Evolutionary conservation across 2,797 vertebrate genomes (phyloP), one percentile per base, ranked within the genome.

Genomic region (Eulemur albifrons): DNA sequence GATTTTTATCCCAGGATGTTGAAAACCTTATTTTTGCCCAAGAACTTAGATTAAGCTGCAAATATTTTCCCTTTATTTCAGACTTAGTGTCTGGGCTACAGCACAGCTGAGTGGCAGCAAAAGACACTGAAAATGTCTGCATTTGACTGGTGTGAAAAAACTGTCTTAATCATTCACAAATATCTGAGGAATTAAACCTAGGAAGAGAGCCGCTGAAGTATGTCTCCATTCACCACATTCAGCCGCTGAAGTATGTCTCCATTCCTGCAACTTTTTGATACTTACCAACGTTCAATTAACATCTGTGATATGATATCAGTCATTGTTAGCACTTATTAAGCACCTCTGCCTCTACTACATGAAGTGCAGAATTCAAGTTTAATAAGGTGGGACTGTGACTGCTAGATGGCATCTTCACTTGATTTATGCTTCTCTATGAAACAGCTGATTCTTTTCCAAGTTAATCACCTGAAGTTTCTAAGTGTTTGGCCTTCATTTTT

Each of bases 251-350:
- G 75, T 72, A 40, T 85, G 48, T 38, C 67, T 96, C 72, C 48
- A 32, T 52, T 65, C 50, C 72, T 82, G 80, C 9, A 63, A 79
- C 69, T 94, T 97, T 94, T 90, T 88, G 83, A 85, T 65, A 67
- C 85, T 86, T 88, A 80, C 38, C 91, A 97, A 96, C 45, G 72
- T 96, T 94, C 87, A 88, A 76, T 97, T 92, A 97, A 81, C 82
- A 95, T 96, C 52, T 14, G 43, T 27, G 72, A 88, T 77, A 77
- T 67, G 85, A 52, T 50, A 94, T 76, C 45, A 82, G 80, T 95
- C 96, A 96, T 85, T 96, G 93, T 95, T 82, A 93, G 57, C 90
- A 89, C 95, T 88, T 93, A 95, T 86, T 93, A 96, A 96, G 80
- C 85, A 85, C 45, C 89, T 95, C 93, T 92, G 61, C 59, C 83